phyloP scores from a whole-genome alignment of 2,888 invertebrate genomes.

The Lydus trimaculatus region DNA sequence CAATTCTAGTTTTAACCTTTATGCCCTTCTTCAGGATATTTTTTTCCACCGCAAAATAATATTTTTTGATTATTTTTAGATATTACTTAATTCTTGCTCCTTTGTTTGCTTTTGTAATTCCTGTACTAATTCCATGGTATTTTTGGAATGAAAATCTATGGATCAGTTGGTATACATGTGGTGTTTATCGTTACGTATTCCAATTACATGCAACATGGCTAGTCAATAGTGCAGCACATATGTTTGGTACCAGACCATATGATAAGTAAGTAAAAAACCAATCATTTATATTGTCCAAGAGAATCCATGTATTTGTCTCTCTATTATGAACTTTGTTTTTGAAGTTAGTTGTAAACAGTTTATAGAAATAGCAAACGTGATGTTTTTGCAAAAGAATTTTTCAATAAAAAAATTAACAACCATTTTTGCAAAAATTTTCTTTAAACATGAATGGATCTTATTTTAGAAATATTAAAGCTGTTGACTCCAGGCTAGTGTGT shows the following conservation, averaged over 20 bases:
- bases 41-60: no score
- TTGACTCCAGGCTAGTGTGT: conserved; percentile 69
- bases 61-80: no score
- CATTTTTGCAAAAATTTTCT: no score
- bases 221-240: conserved; percentile 89
- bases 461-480: conserved; percentile 76
- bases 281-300: no score
- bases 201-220: conserved; percentile 89
- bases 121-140: conserved; percentile 77
- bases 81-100: conserved; percentile 80
- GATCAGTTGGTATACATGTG: conserved; percentile 72
- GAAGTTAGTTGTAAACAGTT: no score
- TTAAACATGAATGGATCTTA: not conserved
- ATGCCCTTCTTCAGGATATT: no score
- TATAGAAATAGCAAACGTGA: no score
- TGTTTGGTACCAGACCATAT: conserved; percentile 78
- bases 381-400: no score
- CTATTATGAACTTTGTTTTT: no score
- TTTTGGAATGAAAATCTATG: conserved; percentile 76
- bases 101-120: conserved; percentile 77
- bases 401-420: no score
- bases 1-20: no score
- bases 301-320: no score
- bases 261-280: conserved; percentile 65
- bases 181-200: conserved; percentile 79